Conservation (phyloP, 2,113 vertebrate species). For the Ptychochromis oligacanthus region DNA sequence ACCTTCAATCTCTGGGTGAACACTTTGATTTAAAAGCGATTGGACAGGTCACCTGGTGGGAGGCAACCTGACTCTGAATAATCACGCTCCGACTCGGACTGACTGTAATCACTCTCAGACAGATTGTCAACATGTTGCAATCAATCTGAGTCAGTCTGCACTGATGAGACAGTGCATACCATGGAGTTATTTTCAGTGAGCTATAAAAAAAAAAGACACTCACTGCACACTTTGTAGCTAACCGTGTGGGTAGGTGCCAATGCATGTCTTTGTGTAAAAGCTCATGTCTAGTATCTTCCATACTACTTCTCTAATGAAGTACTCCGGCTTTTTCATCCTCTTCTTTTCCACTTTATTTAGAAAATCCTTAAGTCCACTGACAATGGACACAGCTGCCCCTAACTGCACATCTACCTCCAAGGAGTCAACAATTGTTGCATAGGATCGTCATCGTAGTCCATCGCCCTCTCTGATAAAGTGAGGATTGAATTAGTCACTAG, state of each 20-base stretch:
- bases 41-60: background rate
- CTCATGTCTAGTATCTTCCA: background rate
- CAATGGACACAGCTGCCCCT: background rate
- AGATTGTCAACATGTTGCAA: background rate
- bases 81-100: background rate
- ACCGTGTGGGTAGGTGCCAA: background rate
- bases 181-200: background rate
- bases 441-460: background rate
- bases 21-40: background rate
- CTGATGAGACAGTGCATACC: background rate
- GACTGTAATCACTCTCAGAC: background rate
- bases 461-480: background rate
- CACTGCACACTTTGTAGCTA: background rate
- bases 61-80: background rate
- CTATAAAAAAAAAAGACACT: background rate
- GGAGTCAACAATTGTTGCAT: background rate
- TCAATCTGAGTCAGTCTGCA: background rate
- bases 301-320: background rate
- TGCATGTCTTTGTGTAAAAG: rapidly evolving
- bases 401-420: background rate
- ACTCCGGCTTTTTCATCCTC: background rate
- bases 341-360: background rate
- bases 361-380: background rate
- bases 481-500: background rate
- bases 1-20: background rate